phyloP scores from a whole-genome alignment of 2,797 vertebrate genomes.

The Danio albolineatus region DNA sequence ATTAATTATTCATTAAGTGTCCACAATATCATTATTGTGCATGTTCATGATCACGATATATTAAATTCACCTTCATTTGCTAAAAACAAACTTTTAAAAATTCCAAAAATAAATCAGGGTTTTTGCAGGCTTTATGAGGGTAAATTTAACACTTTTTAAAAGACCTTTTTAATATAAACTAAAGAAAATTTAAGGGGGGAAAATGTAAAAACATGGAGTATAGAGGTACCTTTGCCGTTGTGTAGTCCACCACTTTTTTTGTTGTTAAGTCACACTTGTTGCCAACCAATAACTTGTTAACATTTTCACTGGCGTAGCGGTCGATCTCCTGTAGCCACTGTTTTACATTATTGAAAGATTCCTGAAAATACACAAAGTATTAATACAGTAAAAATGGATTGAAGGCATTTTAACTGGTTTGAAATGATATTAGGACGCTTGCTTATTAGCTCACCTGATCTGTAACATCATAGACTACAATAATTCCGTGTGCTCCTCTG shows the following conservation, averaged over 20 bases:
- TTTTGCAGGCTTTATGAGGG: too few relatives aligned
- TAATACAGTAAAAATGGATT: background rate
- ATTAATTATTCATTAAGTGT: too few relatives aligned
- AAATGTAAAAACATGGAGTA: too few relatives aligned
- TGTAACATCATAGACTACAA: constrained; percentile 98
- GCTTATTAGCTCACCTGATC: constrained; percentile 86
- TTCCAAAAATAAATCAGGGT: too few relatives aligned
- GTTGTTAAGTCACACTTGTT: constrained; percentile 99
- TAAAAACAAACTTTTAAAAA: too few relatives aligned
- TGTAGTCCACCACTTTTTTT: constrained; percentile 99
- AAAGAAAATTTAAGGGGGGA: too few relatives aligned
- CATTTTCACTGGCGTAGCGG: constrained; percentile 98
- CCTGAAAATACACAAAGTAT: constrained; percentile 74
- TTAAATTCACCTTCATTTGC: too few relatives aligned
- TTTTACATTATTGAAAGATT: constrained; percentile 98
- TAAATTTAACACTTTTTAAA: too few relatives aligned
- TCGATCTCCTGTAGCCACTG: constrained; percentile 99
- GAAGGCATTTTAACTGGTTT: background rate
- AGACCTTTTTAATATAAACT: too few relatives aligned
- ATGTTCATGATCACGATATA: too few relatives aligned
- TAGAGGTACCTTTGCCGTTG: constrained; percentile 92
- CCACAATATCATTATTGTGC: too few relatives aligned
- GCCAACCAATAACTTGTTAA: constrained; percentile 99
- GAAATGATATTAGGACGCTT: background rate
- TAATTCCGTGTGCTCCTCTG: constrained; percentile 98